Evolutionary conservation across 2,888 invertebrate genomes (phyloP), one percentile per base, ranked within the genome.

Genomic region (Aphodius sticticus): DNA sequence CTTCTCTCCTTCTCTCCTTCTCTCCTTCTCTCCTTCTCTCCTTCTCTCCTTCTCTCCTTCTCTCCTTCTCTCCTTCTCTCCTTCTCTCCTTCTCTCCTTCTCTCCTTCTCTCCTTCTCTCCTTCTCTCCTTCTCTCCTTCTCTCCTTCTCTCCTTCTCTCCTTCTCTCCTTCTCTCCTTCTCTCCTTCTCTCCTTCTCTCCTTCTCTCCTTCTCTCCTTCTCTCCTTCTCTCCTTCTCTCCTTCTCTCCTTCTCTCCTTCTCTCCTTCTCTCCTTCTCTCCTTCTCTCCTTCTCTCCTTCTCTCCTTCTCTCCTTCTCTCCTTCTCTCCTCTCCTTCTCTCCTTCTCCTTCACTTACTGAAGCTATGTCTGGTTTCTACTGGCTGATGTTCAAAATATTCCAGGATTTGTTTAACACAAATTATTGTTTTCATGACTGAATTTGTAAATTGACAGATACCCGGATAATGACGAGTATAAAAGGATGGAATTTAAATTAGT

Each of bases 101-200:
- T 26, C 37, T 37, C 16, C 69, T 6, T 78, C 16, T 78, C 78
- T 6, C 26, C 53, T 70, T 69, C 76, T 9, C 35, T 76, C 77
- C 7, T 0, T 84, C 83, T 6, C 86, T 81, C 0, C 85, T 84
- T 5, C 81, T 83, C 37, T 53, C 70, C 16, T 16, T 70, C 69
- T 16, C 26, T 70, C 7, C 36, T 16, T 70, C 69, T 69, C 1
- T 69, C 16, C 1, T 70, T 16, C 16, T 71, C 14, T n/a, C 36
- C 4, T 76, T 36, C 76, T 38, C 36, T 16, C 15, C 14, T 38
- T 53, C 14, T 16, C 75, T 16, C 36, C n/a, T 26, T 14, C 78
- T 36, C 75, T 16, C 16, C 75, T 16, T 69, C 6, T 16, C 15
- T 16, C 9, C 16, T 37, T 69, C 12, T 12, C 53, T 12, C 53